These are phyloP conservation scores for Halictus quadricinctus DNA, from an alignment of 2,888 invertebrate species.

Conservation along the genomic window DNA sequence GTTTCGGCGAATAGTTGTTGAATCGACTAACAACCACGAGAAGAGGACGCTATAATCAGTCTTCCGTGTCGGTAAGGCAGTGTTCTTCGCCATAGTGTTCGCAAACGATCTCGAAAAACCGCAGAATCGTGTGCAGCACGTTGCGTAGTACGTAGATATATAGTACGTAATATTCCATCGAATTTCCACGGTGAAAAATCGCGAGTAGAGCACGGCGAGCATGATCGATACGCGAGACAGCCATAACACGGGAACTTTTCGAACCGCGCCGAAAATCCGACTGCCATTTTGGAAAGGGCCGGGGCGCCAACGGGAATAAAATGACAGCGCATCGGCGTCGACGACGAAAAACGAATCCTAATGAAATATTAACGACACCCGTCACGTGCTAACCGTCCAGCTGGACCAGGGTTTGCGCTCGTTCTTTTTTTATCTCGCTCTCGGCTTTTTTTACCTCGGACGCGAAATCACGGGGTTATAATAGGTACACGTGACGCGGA, in stretches of 20 bases:
- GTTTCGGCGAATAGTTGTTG: not conserved
- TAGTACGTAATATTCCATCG: not conserved
- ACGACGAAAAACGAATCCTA: constrained; percentile 75
- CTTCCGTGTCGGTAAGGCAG: not conserved
- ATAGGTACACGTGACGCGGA: constrained; percentile 53
- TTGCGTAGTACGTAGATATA: not conserved
- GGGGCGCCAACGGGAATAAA: constrained; percentile 63
- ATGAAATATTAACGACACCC: constrained; percentile 79
- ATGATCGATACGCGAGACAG: not conserved
- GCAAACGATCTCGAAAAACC: not conserved
- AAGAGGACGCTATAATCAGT: no score
- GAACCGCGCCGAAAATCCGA: constrained; percentile 50
- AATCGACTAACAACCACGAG: no score
- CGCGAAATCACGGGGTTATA: constrained; percentile 33
- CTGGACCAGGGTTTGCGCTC: constrained; percentile 50
- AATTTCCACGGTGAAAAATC: not conserved
- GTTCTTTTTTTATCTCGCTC: constrained; percentile 11
- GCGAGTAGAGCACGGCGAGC: not conserved
- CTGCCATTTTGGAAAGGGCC: constrained; percentile 25
- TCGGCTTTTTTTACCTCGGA: constrained; percentile 16
- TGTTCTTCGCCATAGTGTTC: not conserved
- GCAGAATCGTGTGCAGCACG: not conserved
- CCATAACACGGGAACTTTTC: constrained; percentile 41
- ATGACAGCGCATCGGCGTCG: constrained; percentile 63
- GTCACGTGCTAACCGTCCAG: constrained; percentile 69